Percentiles rank a stretch among this genome's conserved stretches.
phyloP scores from a whole-genome alignment of 1,140 invertebrate species.

The Macrocentrus cingulum region DNA sequence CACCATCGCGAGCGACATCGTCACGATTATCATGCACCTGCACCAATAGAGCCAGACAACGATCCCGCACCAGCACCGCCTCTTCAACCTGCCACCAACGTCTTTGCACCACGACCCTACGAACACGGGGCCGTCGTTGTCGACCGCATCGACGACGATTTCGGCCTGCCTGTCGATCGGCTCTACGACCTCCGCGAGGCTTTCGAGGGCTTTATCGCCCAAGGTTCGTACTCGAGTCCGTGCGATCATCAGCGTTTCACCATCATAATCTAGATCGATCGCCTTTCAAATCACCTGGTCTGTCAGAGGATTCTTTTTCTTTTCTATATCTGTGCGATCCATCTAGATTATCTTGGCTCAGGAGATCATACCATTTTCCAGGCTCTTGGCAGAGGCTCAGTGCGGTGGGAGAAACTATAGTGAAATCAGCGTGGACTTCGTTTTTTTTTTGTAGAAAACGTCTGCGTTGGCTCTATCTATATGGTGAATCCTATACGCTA shows the following conservation, averaged over 20 bases:
- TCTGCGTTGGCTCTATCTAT: too few species aligned
- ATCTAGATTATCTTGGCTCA: too few species aligned
- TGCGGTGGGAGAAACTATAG: too few species aligned
- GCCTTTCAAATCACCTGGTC: too few species aligned
- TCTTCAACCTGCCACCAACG: constrained; percentile 46
- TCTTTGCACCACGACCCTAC: constrained; percentile 55
- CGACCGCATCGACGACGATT: constrained; percentile 53
- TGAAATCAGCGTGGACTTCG: too few species aligned
- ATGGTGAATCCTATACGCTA: too few species aligned
- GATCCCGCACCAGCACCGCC: constrained; percentile 48
- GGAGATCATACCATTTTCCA: too few species aligned
- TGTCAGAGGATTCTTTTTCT: too few species aligned
- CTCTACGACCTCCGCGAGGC: constrained; percentile 52
- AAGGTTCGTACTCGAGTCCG: constrained; percentile 51
- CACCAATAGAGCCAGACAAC: constrained; percentile 38
- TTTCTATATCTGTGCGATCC: too few species aligned
- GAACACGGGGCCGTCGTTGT: constrained; percentile 54
- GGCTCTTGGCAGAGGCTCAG: too few species aligned
- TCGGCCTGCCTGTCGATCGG: constrained; percentile 54
- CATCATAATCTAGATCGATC: too few species aligned
- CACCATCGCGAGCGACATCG: constrained; percentile 30
- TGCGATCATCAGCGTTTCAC: constrained; percentile 12
- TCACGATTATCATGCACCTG: constrained; percentile 35
- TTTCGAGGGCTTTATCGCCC: constrained; percentile 55
- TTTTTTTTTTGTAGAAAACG: too few species aligned